phyloP scores from a whole-genome alignment of 2,888 invertebrate species.

The Blera fallax region DNA sequence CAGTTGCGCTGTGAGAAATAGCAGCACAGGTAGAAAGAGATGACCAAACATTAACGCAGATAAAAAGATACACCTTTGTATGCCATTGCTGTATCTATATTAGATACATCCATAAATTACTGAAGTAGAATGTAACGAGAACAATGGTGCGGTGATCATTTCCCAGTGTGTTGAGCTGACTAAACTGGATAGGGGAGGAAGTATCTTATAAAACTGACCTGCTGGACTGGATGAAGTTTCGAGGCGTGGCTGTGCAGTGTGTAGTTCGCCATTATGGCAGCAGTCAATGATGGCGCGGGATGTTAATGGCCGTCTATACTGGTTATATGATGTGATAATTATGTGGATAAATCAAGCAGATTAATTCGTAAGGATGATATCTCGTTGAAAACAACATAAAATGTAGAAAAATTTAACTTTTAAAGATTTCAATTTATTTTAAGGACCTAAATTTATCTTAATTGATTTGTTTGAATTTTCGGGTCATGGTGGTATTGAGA shows the following conservation, averaged over 20 bases:
- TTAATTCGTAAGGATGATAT: conserved; percentile 40
- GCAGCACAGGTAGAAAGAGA: conserved; percentile 61
- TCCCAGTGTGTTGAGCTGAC: conserved; percentile 23
- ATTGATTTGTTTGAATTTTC: no score
- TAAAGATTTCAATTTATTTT: background rate
- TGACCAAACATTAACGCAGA: conserved; percentile 53
- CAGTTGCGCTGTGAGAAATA: conserved; percentile 1
- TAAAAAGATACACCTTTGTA: conserved; percentile 66
- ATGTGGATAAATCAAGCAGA: conserved; percentile 57
- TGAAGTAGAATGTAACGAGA: conserved; percentile 30
- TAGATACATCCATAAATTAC: conserved; percentile 62
- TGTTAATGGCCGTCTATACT: conserved; percentile 72
- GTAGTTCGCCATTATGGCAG: conserved; percentile 64
- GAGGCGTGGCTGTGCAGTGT: conserved; percentile 55
- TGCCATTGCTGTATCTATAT: conserved; percentile 68
- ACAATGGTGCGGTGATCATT: conserved; percentile 69
- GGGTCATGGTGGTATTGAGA: no score
- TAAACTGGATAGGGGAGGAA: conserved; percentile 47
- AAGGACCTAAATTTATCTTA: background rate
- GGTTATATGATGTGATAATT: conserved; percentile 70
- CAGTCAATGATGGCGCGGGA: conserved; percentile 65
- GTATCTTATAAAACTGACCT: conserved; percentile 48
- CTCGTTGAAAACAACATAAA: background rate
- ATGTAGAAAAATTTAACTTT: background rate
- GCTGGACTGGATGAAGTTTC: conserved; percentile 39